Conservation (phyloP, 2,797 vertebrate species). For the Tinamus major region DNA sequence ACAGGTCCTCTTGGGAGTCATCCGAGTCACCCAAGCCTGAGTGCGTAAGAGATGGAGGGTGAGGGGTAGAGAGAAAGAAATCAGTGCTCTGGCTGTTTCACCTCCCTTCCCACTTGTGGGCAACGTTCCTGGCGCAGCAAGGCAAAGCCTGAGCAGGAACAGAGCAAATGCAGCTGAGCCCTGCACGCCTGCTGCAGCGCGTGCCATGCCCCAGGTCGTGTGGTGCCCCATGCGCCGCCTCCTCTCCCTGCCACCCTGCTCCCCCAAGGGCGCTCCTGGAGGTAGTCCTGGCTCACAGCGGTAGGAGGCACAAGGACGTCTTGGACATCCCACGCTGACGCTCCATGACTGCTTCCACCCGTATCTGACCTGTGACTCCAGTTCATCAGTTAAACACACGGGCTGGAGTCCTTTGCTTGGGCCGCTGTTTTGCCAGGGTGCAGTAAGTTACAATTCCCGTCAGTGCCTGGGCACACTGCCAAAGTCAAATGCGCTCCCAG, state of each 20-base stretch:
- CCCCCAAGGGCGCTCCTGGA: rapidly evolving
- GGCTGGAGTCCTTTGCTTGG: background rate
- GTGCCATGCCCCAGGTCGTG: too few species aligned
- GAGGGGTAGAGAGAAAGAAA: background rate
- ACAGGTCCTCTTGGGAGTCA: background rate
- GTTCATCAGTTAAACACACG: background rate
- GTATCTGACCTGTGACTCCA: background rate
- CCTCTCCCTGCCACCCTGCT: background rate
- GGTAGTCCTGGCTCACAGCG: background rate
- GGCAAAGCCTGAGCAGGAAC: background rate
- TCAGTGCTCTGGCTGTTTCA: background rate
- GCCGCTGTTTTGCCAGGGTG: background rate
- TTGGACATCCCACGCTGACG: too few species aligned
- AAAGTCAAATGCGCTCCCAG: background rate
- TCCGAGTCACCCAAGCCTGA: background rate
- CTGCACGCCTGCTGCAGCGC: background rate
- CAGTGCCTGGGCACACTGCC: background rate
- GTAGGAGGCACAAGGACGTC: too few species aligned
- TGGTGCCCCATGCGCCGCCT: background rate
- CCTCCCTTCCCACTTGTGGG: background rate
- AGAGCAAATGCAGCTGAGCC: background rate
- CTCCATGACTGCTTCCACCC: background rate
- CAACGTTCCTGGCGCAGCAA: background rate
- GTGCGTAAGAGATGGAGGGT: background rate
- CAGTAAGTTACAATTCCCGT: background rate